Evolutionary conservation across 37 sponge, comb jelly and placozoan genomes (phyloP), one percentile per base, ranked within the genome.

Genomic region (Eunapius fragilis): DNA sequence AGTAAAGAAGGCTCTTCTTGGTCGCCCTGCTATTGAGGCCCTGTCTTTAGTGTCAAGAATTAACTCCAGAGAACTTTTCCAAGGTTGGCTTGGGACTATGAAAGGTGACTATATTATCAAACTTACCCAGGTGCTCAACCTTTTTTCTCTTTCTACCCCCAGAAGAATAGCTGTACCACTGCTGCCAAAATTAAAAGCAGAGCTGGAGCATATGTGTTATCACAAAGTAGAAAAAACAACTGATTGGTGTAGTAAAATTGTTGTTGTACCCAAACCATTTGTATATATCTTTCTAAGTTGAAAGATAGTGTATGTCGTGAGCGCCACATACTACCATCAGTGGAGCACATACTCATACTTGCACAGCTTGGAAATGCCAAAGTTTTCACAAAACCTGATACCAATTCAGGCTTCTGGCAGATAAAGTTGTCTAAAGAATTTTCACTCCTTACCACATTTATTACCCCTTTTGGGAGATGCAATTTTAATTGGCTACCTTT

Each of bases 191-290:
- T 74, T 86, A 26, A 74, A 76, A 19, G 81, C 26, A 25, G 86
- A 90, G 37, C 78, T 86, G 24, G 33, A 80, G 38, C 68, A 79
- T 3, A 90, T 90, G 91, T 49, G 80, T 83, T 13, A 77, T 83
- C 24, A 28, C 68, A 11, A 37, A 35, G 48, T 79, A 10, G 45
- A 69, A 3, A 30, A 70, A 17, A 70, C 72, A 31, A 87, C 87
- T 14, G 73, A 79, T 17, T 87, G 87, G 87, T 80, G 87, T 49
- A 73, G 81, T 10, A 77, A 35, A 12, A 81, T 87, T 69, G 88
- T 87, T 13, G 83, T 81, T 26, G 88, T 87, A 22, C 88, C 77
- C 10, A 80, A 87, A 45, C n/a, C 47, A 81, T 81, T 25, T 84
- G 84, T 37, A 3, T 75, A 24, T 75, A 84, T 34, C 84, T 71